These are phyloP conservation scores for Myotis brandtii DNA, from an alignment of 2,113 vertebrate species.

Conservation along the genomic window DNA sequence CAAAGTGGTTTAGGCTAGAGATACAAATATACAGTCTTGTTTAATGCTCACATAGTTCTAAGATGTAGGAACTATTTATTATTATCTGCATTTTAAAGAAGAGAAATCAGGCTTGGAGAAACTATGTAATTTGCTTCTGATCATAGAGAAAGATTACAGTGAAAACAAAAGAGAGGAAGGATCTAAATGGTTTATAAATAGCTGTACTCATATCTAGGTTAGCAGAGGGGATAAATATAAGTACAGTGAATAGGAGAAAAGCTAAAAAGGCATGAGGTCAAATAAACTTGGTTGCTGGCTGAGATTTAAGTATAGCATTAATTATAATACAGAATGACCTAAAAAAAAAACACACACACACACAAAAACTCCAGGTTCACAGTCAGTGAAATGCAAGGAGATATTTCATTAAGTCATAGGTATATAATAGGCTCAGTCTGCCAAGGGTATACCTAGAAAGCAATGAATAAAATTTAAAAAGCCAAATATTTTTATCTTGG, in stretches of 20 bases:
- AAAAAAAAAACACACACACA: not conserved
- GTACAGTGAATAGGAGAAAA: not conserved
- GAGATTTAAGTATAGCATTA: not conserved
- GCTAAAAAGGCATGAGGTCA: not conserved
- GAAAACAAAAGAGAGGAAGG: constrained; percentile 30
- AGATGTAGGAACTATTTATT: not conserved
- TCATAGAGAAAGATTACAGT: not conserved
- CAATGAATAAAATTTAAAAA: constrained; percentile 51
- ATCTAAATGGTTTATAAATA: constrained; percentile 30
- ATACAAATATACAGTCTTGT: not conserved
- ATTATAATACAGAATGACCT: not conserved
- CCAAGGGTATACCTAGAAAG: constrained; percentile 60
- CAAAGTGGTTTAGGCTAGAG: not conserved
- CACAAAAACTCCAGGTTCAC: not conserved
- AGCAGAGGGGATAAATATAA: not conserved
- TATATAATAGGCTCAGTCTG: not conserved
- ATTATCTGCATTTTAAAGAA: constrained; percentile 11
- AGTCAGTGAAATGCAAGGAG: not conserved
- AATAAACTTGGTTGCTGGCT: not conserved
- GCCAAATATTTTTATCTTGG: constrained; percentile 42
- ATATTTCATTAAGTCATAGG: not conserved
- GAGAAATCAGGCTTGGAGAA: constrained; percentile 30
- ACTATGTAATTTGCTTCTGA: constrained; percentile 12
- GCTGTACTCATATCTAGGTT: not conserved
- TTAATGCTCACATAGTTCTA: constrained; percentile 4